These are phyloP conservation scores for Malurus melanocephalus DNA, from an alignment of 2,113 vertebrate genomes.

Conservation along the genomic window DNA sequence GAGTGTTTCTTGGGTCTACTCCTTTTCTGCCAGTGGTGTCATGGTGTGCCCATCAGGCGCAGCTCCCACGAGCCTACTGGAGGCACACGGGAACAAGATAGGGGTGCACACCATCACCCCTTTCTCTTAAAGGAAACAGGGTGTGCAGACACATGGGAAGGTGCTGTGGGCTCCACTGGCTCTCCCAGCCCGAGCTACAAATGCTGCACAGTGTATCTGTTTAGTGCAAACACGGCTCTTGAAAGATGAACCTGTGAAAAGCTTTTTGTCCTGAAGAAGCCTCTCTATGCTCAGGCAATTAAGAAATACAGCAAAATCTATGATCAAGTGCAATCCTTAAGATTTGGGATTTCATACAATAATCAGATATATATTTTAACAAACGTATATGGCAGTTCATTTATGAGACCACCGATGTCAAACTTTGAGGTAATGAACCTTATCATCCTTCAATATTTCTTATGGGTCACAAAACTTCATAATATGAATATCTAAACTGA, in stretches of 20 bases:
- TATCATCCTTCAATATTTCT: background rate
- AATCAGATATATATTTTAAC: background rate
- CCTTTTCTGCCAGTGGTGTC: background rate
- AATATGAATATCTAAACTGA: background rate
- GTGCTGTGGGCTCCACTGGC: rapidly evolving
- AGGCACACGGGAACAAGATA: background rate
- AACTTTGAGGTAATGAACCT: background rate
- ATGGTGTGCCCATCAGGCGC: rapidly evolving
- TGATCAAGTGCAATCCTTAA: background rate
- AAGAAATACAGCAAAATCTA: background rate
- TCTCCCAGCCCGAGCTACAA: background rate
- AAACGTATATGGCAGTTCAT: background rate
- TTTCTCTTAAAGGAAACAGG: background rate
- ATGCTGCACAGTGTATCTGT: rapidly evolving
- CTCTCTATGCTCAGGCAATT: background rate
- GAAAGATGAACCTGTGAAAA: background rate
- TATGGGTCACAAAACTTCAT: background rate
- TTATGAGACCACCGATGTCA: background rate
- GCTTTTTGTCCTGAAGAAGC: background rate
- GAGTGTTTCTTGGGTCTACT: background rate
- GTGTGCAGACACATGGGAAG: background rate
- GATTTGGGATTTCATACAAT: background rate
- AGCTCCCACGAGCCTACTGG: background rate
- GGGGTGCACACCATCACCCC: background rate
- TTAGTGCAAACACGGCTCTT: background rate